phyloP scores from a whole-genome alignment of 2,888 invertebrate genomes.

The Frankliniella intonsa region DNA sequence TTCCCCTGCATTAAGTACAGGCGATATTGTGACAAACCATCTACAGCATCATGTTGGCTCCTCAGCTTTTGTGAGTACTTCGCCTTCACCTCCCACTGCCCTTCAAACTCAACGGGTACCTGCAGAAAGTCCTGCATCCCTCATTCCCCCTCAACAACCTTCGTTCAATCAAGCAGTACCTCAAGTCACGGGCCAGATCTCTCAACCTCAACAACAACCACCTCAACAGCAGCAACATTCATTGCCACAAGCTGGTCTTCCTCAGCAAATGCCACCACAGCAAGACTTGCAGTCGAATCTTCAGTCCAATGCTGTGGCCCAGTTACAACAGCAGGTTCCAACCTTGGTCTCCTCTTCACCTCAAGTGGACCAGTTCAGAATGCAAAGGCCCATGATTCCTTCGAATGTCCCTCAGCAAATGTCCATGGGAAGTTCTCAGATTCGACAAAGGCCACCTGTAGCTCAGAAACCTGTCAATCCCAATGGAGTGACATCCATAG shows the following conservation, averaged over 20 bases:
- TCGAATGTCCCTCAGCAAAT: neutral
- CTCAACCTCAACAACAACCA: constrained; percentile 28
- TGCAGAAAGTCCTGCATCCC: neutral
- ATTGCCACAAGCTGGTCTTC: constrained; percentile 21
- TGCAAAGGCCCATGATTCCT: neutral
- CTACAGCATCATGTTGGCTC: constrained; percentile 3
- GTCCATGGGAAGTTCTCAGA: neutral
- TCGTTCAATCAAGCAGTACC: neutral
- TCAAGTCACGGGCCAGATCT: neutral
- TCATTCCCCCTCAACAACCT: neutral
- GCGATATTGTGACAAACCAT: neutral
- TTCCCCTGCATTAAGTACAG: neutral
- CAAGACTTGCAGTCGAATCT: neutral
- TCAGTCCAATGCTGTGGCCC: neutral
- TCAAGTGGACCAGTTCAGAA: neutral
- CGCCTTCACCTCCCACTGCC: neutral
- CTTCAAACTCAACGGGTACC: constrained; percentile 40
- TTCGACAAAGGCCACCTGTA: neutral
- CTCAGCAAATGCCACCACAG: neutral
- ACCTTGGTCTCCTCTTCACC: neutral
- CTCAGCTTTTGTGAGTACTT: neutral
- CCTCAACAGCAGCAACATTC: constrained; percentile 33
- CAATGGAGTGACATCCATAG: neutral
- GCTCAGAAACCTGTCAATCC: constrained; percentile 16
- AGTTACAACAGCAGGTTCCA: constrained; percentile 1